Conservation (phyloP, 2,888 invertebrate species). For the Harmothoe impar region DNA sequence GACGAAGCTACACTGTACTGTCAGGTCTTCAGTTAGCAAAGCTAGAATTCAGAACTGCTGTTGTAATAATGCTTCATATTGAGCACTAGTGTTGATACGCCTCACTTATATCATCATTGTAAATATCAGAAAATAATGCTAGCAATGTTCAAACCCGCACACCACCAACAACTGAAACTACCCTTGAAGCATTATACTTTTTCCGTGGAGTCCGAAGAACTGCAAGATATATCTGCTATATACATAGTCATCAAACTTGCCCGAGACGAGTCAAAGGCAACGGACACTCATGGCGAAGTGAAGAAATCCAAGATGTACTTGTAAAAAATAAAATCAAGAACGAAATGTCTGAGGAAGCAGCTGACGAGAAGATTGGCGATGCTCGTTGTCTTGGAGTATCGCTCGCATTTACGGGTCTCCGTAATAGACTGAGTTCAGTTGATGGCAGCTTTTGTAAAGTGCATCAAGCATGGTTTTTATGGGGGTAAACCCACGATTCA, state of each 20-base stretch:
- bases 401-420: too few species aligned
- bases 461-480: not conserved
- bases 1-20: not conserved
- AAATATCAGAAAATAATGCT: not conserved
- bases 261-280: too few species aligned
- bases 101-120: not conserved
- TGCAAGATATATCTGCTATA: constrained; percentile 19
- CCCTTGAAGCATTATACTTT: constrained; percentile 34
- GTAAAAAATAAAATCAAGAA: too few species aligned
- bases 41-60: not conserved
- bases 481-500: too few species aligned
- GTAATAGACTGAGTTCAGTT: not conserved
- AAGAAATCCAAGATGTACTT: too few species aligned
- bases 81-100: constrained; percentile 22
- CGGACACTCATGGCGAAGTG: too few species aligned
- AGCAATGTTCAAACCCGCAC: not conserved
- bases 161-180: not conserved
- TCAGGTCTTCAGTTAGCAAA: not conserved
- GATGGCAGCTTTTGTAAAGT: constrained; percentile 9
- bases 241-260: not conserved
- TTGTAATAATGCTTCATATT: constrained; percentile 44
- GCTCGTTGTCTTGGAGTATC: too few species aligned
- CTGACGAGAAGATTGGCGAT: too few species aligned
- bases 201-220: not conserved
- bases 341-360: too few species aligned